Evolutionary conservation across 2,113 vertebrate genomes (phyloP).

Genomic region (Halichoerus grypus): DNA sequence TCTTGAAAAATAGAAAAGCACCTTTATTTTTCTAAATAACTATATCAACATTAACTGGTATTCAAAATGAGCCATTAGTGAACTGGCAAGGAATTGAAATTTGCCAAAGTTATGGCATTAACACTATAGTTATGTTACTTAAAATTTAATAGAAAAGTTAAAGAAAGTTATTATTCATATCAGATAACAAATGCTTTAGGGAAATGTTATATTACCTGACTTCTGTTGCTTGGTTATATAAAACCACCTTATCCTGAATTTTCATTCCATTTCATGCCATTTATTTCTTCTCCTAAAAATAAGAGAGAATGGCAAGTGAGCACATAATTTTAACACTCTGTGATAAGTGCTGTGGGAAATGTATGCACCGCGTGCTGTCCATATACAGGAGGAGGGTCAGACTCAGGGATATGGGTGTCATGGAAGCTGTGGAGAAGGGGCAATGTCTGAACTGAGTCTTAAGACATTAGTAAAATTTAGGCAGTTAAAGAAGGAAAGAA

Average conservation of each 20-base stretch:
- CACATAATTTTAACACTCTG: neutral
- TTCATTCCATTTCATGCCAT: neutral
- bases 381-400: neutral
- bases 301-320: neutral
- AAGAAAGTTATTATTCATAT: neutral
- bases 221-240: neutral
- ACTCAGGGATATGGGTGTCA: neutral
- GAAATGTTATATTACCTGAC: neutral
- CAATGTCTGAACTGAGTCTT: neutral
- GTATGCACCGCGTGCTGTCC: rapidly evolving
- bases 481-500: neutral
- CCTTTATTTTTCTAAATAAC: neutral
- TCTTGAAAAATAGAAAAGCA: neutral
- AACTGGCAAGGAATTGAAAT: neutral
- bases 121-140: neutral
- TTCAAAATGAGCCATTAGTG: neutral
- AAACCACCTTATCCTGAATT: neutral
- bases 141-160: neutral
- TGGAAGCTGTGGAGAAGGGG: neutral
- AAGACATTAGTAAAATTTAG: neutral
- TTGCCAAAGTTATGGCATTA: neutral
- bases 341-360: neutral
- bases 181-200: neutral
- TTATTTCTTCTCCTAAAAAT: neutral
- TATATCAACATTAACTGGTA: neutral